phyloP scores from a whole-genome alignment of 2,888 invertebrate species.

The Orgyia antiqua region DNA sequence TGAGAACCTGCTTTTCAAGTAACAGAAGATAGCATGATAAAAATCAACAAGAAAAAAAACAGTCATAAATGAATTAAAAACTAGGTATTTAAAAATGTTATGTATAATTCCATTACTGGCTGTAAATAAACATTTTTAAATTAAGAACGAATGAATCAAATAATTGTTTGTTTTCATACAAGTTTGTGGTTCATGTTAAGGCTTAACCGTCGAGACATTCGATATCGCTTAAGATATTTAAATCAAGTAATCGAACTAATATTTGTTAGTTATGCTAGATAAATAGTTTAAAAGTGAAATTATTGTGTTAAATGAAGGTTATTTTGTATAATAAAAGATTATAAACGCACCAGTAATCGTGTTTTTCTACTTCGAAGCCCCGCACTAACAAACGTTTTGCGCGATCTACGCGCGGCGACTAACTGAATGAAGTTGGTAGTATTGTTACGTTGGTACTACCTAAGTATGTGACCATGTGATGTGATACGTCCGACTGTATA shows the following conservation, averaged over 20 bases:
- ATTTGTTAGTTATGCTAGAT: constrained; percentile 14
- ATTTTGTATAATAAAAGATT: constrained; percentile 22
- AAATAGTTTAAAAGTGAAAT: constrained; percentile 20
- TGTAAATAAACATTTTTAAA: too few species aligned
- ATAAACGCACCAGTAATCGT: constrained; percentile 55
- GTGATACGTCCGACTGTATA: too few species aligned
- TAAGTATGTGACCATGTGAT: constrained; percentile 60
- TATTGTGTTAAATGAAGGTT: constrained; percentile 19
- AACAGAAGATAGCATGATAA: too few species aligned
- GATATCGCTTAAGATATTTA: constrained; percentile 21
- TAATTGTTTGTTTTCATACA: too few species aligned
- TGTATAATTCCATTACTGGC: too few species aligned
- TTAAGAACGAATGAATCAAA: too few species aligned
- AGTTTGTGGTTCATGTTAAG: too few species aligned
- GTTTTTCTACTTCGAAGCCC: constrained; percentile 28
- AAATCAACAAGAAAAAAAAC: too few species aligned
- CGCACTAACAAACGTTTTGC: constrained; percentile 46
- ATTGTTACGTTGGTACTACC: constrained; percentile 58
- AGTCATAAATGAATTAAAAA: too few species aligned
- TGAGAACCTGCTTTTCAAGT: too few species aligned
- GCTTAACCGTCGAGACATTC: constrained; percentile 21
- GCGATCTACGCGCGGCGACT: constrained; percentile 55
- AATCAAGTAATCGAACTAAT: constrained; percentile 25
- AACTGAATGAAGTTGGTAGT: constrained; percentile 43
- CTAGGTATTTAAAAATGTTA: too few species aligned